phyloP scores from a whole-genome alignment of 2,888 invertebrate species.

The Drosophila infuscata region DNA sequence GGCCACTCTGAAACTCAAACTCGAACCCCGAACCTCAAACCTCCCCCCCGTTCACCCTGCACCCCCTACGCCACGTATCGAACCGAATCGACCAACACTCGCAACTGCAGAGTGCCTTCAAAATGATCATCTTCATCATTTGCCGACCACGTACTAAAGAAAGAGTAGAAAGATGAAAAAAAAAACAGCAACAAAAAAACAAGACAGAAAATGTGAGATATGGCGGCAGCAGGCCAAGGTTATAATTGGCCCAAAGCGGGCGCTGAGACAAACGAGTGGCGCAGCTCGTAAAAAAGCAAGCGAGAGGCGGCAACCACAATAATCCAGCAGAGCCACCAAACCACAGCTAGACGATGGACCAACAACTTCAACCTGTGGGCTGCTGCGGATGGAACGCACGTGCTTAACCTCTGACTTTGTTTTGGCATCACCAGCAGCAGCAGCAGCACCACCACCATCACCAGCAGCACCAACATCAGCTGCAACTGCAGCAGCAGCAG shows the following conservation, averaged over 20 bases:
- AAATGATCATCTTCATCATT: slow-evolving; percentile 81
- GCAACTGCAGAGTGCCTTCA: slow-evolving; percentile 35
- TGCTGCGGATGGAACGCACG: slow-evolving; percentile 66
- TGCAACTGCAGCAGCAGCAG: slow-evolving; percentile 13
- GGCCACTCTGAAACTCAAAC: slow-evolving; percentile 24
- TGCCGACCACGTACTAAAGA: slow-evolving; percentile 69
- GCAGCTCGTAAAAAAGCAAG: slow-evolving; percentile 68
- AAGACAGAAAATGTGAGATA: slow-evolving; percentile 68
- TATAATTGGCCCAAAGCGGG: slow-evolving; percentile 80
- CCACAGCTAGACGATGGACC: slow-evolving; percentile 40
- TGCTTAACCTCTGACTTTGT: slow-evolving; percentile 80
- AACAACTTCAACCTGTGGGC: slow-evolving; percentile 61
- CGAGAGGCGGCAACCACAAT: slow-evolving; percentile 60
- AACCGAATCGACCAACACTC: slow-evolving; percentile 5
- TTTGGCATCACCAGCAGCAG: slow-evolving; percentile 60
- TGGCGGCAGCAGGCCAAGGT: slow-evolving; percentile 80
- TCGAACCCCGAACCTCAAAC: slow-evolving; percentile 10
- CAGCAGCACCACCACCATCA: slow-evolving; percentile 31
- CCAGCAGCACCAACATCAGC: slow-evolving; percentile 19
- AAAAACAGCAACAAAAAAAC: background rate
- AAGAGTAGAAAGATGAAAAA: slow-evolving; percentile 6
- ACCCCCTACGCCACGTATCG: too few species aligned
- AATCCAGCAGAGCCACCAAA: slow-evolving; percentile 19
- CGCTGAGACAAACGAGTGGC: slow-evolving; percentile 67
- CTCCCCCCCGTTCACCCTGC: background rate